These are phyloP conservation scores for Ceratoteleas bidentatus DNA, from an alignment of 1,140 invertebrate species.

Conservation along the genomic window DNA sequence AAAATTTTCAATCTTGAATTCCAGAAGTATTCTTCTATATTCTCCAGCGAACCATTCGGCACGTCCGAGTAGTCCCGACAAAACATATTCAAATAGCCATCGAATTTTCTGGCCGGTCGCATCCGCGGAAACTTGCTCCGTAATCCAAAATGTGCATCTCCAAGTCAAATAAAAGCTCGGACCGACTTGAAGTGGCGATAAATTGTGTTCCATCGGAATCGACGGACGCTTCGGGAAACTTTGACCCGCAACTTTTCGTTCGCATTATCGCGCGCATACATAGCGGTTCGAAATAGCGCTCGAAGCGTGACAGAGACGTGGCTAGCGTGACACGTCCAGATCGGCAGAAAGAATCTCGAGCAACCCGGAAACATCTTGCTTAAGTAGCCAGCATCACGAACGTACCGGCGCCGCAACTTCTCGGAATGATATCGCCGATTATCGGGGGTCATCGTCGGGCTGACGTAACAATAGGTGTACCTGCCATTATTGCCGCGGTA, in stretches of 20 bases:
- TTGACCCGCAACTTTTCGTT: conserved; percentile 29
- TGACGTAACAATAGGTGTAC: no score
- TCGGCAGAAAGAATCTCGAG: conserved; percentile 63
- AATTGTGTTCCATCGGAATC: conserved; percentile 22
- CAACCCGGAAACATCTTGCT: conserved; percentile 64
- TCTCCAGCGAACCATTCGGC: no score
- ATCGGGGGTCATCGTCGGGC: conserved; percentile 56
- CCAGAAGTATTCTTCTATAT: no score
- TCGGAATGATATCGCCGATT: conserved; percentile 53
- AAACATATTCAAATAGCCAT: no score
- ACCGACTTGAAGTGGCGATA: conserved; percentile 2
- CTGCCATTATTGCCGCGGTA: no score
- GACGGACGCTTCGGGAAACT: conserved; percentile 19
- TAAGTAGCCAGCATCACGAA: conserved; percentile 58
- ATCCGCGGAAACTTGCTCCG: conserved; percentile 8
- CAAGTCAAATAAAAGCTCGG: neutral
- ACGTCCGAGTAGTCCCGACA: no score
- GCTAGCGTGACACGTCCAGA: conserved; percentile 62
- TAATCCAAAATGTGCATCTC: neutral
- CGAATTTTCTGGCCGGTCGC: no score
- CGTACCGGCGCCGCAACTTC: conserved; percentile 40
- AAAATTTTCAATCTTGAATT: no score
- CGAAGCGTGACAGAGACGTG: conserved; percentile 59
- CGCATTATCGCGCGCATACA: conserved; percentile 23
- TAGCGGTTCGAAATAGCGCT: conserved; percentile 42